These are phyloP conservation scores for Cochlearius cochlearius DNA, from an alignment of 2,113 vertebrate genomes.

Conservation along the genomic window DNA sequence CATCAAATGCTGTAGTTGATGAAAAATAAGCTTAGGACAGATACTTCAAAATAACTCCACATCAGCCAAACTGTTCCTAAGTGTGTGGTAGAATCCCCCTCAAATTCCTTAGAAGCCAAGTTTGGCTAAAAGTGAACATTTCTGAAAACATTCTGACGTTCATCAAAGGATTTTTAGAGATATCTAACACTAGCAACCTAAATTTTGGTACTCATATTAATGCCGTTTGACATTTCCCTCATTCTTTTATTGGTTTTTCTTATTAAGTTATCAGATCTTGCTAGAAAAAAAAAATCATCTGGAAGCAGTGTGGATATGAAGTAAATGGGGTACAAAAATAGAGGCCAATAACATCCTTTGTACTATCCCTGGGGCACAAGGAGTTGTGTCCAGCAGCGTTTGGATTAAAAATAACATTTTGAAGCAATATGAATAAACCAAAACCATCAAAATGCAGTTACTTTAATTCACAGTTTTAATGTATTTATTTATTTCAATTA, in stretches of 20 bases:
- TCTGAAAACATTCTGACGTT: not conserved
- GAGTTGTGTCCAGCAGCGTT: not conserved
- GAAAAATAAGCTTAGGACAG: not conserved
- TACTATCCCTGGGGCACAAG: constrained; percentile 1
- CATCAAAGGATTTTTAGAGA: not conserved
- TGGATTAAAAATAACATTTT: constrained; percentile 38
- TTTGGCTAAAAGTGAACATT: not conserved
- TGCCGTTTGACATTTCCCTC: not conserved
- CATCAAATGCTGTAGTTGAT: not conserved
- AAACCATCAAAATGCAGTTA: constrained; percentile 44
- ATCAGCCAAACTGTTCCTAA: not conserved
- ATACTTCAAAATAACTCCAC: not conserved
- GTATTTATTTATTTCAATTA: constrained; percentile 50
- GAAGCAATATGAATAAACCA: not conserved
- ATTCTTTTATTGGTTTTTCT: not conserved
- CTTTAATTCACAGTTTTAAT: constrained; percentile 24
- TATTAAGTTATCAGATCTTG: not conserved
- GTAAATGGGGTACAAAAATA: constrained; percentile 41
- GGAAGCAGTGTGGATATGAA: not conserved
- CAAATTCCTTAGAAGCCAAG: not conserved
- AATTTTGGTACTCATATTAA: not conserved
- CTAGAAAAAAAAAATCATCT: not conserved
- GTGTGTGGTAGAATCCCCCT: not conserved
- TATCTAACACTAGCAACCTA: not conserved
- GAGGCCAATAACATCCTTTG: not conserved